Conservation (phyloP, 2,797 vertebrate genomes). For the Phyllotis vaccarum region DNA sequence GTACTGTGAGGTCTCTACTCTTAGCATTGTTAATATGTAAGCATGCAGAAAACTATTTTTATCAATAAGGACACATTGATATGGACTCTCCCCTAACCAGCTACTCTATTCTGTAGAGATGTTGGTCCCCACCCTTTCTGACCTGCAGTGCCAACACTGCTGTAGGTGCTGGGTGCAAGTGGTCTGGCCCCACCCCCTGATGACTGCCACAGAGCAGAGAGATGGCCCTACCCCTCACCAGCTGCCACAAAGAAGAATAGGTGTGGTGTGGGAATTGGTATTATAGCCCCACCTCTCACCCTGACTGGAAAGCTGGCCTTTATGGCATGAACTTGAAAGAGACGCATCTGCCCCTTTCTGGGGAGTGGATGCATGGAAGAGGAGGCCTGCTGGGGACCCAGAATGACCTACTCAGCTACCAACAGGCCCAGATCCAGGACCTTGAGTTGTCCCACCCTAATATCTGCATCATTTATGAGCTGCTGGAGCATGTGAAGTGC, state of each 20-base stretch:
- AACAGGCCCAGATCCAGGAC: background rate
- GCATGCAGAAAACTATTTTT: constrained; percentile 21
- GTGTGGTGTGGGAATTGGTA: background rate
- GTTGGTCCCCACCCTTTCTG: background rate
- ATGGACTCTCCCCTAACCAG: background rate
- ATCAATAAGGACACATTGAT: background rate
- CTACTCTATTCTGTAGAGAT: background rate
- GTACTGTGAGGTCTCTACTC: background rate
- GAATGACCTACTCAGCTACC: background rate
- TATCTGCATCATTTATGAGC: background rate
- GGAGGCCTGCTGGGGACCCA: background rate
- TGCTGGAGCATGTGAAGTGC: background rate
- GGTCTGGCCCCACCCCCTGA: background rate
- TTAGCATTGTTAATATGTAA: constrained; percentile 14
- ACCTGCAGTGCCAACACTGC: background rate
- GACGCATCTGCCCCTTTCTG: background rate
- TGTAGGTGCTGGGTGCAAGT: background rate
- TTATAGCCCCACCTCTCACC: too few species aligned
- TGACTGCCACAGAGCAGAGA: background rate
- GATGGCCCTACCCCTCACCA: background rate
- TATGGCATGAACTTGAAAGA: background rate
- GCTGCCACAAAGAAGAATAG: background rate
- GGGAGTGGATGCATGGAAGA: background rate
- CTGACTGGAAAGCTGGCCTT: too few species aligned
- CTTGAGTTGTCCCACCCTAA: background rate